These are phyloP conservation scores for Diabrotica balteata DNA, from an alignment of 2,888 invertebrate genomes.

Conservation along the genomic window DNA sequence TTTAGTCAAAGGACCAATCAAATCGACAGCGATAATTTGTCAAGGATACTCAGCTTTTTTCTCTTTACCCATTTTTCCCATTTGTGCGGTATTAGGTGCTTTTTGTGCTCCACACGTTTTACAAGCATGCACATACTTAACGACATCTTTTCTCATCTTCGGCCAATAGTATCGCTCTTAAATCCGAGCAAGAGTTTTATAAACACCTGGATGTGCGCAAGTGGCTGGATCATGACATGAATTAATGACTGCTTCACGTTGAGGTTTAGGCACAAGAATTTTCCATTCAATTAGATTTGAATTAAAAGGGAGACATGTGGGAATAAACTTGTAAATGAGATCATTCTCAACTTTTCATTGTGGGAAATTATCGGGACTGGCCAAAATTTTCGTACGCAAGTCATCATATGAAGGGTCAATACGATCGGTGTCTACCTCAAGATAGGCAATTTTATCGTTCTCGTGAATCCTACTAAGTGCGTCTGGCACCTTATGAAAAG, in stretches of 20 bases:
- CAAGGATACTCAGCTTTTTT: neutral
- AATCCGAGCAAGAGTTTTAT: neutral
- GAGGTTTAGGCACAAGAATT: too few relatives aligned
- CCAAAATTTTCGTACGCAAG: too few relatives aligned
- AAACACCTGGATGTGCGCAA: neutral
- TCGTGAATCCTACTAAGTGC: too few relatives aligned
- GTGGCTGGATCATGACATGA: neutral
- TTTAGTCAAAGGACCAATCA: conserved; percentile 24
- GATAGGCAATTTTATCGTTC: too few relatives aligned
- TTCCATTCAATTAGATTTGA: too few relatives aligned
- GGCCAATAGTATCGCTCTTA: conserved; percentile 2
- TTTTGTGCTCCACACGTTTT: neutral
- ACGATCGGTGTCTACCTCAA: neutral
- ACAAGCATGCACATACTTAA: conserved; percentile 7
- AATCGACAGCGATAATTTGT: neutral
- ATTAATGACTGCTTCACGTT: too few relatives aligned
- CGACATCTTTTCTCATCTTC: conserved; percentile 4
- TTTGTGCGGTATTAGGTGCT: too few relatives aligned
- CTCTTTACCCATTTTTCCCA: neutral
- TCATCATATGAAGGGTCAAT: too few relatives aligned
- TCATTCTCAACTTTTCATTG: neutral
- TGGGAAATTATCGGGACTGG: neutral
- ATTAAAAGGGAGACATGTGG: too few relatives aligned
- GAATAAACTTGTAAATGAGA: too few relatives aligned
- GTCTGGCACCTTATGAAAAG: too few relatives aligned